These are phyloP conservation scores for Drosophila paracracens DNA, from an alignment of 2,888 invertebrate species.

Conservation along the genomic window DNA sequence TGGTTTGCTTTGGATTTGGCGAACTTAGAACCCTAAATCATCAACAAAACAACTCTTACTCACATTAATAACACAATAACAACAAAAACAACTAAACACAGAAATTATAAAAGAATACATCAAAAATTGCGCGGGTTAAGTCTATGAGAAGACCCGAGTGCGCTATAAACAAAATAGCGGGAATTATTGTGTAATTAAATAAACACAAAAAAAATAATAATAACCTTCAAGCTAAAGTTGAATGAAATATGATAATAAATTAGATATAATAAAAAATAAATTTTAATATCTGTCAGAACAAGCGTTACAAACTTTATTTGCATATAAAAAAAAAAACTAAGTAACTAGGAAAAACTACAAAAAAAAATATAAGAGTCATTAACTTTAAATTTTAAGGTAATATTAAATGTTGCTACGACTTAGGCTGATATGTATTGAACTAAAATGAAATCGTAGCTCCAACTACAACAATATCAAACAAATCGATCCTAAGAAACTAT, in stretches of 20 bases:
- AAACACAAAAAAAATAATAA: background rate
- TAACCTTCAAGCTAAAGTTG: slow-evolving; percentile 1
- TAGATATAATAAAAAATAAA: background rate
- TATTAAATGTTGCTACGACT: background rate
- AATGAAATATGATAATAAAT: background rate
- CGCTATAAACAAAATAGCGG: slow-evolving; percentile 22
- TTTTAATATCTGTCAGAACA: background rate
- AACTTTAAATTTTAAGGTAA: background rate
- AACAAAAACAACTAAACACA: slow-evolving; percentile 37
- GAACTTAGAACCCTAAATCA: slow-evolving; percentile 71
- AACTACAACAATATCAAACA: slow-evolving; percentile 11
- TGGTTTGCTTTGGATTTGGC: slow-evolving; percentile 76
- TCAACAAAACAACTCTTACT: slow-evolving; percentile 69
- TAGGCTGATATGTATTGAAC: background rate
- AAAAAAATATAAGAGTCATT: background rate
- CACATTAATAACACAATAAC: slow-evolving; percentile 73
- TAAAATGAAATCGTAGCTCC: background rate
- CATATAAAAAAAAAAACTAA: background rate
- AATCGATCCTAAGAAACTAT: slow-evolving; percentile 8
- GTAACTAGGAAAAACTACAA: background rate
- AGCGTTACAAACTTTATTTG: background rate
- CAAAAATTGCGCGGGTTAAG: slow-evolving; percentile 44
- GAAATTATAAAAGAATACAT: slow-evolving; percentile 51
- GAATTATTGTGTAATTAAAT: slow-evolving; percentile 2
- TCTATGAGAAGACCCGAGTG: slow-evolving; percentile 29